phyloP scores from a whole-genome alignment of 1,140 invertebrate species.

The Gryllus bimaculatus region DNA sequence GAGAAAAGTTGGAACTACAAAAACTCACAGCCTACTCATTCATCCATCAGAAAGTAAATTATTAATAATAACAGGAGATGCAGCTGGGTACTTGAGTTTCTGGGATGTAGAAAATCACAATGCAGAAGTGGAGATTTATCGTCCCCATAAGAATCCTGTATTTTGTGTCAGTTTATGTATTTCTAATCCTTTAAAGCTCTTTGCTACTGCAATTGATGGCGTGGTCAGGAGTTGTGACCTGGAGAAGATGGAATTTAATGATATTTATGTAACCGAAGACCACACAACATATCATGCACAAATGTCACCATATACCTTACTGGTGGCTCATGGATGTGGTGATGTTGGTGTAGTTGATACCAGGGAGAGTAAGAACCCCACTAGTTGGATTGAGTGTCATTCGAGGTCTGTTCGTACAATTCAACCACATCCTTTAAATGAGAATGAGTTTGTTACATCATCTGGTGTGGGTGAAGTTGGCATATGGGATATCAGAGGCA shows the following conservation, averaged over 20 bases:
- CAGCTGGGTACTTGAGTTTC: neutral
- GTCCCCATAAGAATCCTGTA: neutral
- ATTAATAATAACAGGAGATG: neutral
- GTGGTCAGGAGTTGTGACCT: neutral
- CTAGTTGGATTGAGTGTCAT: neutral
- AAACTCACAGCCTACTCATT: neutral
- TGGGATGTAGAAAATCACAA: neutral
- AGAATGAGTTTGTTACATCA: neutral
- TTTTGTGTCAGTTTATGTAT: neutral
- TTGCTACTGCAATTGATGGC: neutral
- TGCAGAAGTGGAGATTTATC: neutral
- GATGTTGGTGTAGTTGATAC: neutral
- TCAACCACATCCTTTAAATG: neutral
- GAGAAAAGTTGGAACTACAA: neutral
- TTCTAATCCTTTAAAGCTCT: neutral
- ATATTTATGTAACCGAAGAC: neutral
- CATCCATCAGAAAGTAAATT: neutral
- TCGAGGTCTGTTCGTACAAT: neutral
- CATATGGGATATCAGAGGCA: slow-evolving; percentile 20
- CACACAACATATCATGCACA: too few species aligned
- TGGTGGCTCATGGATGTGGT: neutral
- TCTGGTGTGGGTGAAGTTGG: slow-evolving; percentile 12
- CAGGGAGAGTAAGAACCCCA: neutral
- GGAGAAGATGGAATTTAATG: neutral
- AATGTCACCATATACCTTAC: too few species aligned